phyloP scores from a whole-genome alignment of 2,113 vertebrate genomes.

The Tinamus guttatus region DNA sequence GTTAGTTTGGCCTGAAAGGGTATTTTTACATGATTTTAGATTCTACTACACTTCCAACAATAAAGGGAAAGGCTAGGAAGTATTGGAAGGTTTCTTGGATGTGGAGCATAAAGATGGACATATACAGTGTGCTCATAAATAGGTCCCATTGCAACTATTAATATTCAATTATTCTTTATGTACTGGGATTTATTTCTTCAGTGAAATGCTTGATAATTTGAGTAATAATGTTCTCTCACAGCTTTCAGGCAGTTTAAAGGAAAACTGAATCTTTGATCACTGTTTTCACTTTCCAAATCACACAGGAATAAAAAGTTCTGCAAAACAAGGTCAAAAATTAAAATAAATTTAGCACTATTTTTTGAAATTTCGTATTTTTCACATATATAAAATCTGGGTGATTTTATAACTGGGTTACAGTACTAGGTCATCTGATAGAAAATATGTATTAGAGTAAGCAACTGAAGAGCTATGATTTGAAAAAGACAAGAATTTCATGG shows the following conservation, averaged over 20 bases:
- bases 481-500: background rate
- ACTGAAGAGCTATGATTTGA: background rate
- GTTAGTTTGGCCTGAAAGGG: background rate
- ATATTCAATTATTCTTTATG: background rate
- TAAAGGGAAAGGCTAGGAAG: background rate
- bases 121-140: background rate
- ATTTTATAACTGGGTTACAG: background rate
- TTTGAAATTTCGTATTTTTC: background rate
- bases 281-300: background rate
- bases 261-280: background rate
- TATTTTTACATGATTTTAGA: background rate
- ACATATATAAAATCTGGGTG: background rate
- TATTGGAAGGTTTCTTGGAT: constrained; percentile 3
- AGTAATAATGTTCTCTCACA: background rate
- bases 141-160: constrained; percentile 14
- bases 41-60: background rate
- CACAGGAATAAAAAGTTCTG: background rate
- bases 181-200: background rate
- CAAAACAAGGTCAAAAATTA: background rate
- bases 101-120: background rate
- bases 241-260: background rate
- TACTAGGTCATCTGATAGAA: background rate
- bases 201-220: background rate
- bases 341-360: background rate
- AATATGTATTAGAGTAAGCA: background rate